Evolutionary conservation across 2,888 invertebrate species (phyloP), one percentile per base, ranked within the genome.

Genomic region (Trisateles emortualis): DNA sequence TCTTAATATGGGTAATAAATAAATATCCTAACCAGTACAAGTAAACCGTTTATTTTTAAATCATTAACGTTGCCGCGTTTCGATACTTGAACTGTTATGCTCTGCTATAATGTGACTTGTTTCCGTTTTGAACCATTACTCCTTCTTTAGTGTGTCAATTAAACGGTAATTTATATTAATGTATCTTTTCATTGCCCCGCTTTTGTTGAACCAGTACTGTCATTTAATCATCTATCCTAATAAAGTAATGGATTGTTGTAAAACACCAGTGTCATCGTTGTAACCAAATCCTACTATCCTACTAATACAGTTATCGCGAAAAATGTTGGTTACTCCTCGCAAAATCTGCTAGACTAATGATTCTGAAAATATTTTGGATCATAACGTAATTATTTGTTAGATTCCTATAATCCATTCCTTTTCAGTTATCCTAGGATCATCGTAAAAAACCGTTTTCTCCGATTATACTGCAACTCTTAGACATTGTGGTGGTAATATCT

Each of bases 41-140:
- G 40, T 54, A 51, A 26, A 62, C 35, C 42, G 59, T 65, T 61
- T 64, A 52, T 49, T 36, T 59, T 52, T 46, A 17, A 45, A 60
- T 36, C 46, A 30, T 41, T 56, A 24, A 50, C 14, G 44, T 50
- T 41, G 44, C 33, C 10, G 9, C 17, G 49, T 2, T 14, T 11
- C 32, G 16, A 42, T 52, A 53, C 59, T 70, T 64, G 56, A 64
- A 55, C 49, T 26, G 43, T 62, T 64, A 57, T 54, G 57, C 47
- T 64, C 49, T 38, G 53, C 55, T 53, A 16, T 35, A 45, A 11
- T 11, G 11, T 11, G 32, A n/a, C 35, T 35, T 16, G 35, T 14
- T 14, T 35, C 9, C 9, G 35, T 13, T 30, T 30, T 5, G 3
- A 38, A 17, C 19, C 19, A 47, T 43, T 41, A 24, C 29, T 41